Evolutionary conservation across 2,113 vertebrate species (phyloP), one percentile per base, ranked within the genome.

Genomic region (Centropus unirufus): DNA sequence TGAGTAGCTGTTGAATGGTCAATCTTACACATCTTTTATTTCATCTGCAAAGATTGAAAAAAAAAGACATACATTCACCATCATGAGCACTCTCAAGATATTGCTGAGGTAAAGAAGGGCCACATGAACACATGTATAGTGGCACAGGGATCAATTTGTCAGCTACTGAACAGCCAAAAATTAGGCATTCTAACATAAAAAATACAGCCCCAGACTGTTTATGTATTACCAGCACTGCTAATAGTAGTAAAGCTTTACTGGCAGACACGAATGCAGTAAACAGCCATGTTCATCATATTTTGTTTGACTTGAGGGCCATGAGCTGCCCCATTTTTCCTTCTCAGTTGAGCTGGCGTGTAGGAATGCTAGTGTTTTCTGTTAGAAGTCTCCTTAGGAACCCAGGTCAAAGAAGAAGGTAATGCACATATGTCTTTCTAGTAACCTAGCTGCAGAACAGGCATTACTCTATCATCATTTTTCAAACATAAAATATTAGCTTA

Each of bases 61-160:
- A 23, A 4, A 14, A 5, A 62, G 3, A 5, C 27, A 7, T 18
- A 26, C 11, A 29, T 66, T 80, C 21, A 11, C 21, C 40, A 54
- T 20, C 24, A 16, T 40, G 61, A 94, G 47, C 34, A 87, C 9
- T 6, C 8, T 68, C 13, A 52, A 89, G 34, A 14, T 72, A 47
- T 6, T 55, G 7, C 22, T 36, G 27, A 83, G 21, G 6, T 34
- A 84, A 81, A 62, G 26, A 86, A 57, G 10, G 15, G 7, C 11
- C 2, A 5, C 0, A 0, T 57, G 23, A 72, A 11, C 27, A 11
- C 27, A 62, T 1, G 1, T 9, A 24, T 4, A 58, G 2, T 88
- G 34, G 29, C 15, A 89, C 39, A 74, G 7, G 12, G 24, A 81
- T 52, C 22, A 55, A 6, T 83, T 19, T 81, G 9, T 58, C 42